Evolutionary conservation across 2,888 invertebrate species (phyloP).

Genomic region (Ariolimax columbianus): DNA sequence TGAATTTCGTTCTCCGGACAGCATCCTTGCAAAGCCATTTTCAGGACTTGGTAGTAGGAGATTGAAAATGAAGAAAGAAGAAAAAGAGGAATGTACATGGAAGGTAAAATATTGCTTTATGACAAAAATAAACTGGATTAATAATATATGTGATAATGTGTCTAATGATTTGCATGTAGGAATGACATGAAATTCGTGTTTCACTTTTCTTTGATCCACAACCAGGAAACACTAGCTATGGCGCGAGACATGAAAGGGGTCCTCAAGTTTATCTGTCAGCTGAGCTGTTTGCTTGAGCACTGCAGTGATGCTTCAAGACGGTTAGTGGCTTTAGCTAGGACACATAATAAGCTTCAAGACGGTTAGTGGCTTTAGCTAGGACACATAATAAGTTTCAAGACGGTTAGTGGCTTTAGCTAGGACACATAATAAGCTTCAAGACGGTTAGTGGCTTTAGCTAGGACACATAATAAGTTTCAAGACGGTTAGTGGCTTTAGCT

Average conservation of each 20-base stretch:
- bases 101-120: too few relatives aligned
- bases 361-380: conserved; percentile 17
- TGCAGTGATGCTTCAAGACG: conserved; percentile 18
- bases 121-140: too few relatives aligned
- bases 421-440: background rate
- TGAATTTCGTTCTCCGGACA: too few relatives aligned
- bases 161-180: too few relatives aligned
- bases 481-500: too few relatives aligned
- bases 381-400: background rate
- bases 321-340: conserved; percentile 15
- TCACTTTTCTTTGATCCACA: background rate
- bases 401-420: conserved; percentile 17
- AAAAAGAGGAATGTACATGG: too few relatives aligned
- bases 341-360: background rate
- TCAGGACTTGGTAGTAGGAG: too few relatives aligned
- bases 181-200: background rate
- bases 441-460: conserved; percentile 22
- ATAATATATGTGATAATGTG: too few relatives aligned
- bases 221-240: conserved; percentile 32
- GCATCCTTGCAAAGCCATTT: too few relatives aligned
- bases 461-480: too few relatives aligned
- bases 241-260: conserved; percentile 37
- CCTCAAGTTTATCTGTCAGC: conserved; percentile 45
- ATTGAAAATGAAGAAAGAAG: too few relatives aligned
- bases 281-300: conserved; percentile 33